phyloP scores from a whole-genome alignment of 2,113 vertebrate species.

The Oenanthe oenanthe region DNA sequence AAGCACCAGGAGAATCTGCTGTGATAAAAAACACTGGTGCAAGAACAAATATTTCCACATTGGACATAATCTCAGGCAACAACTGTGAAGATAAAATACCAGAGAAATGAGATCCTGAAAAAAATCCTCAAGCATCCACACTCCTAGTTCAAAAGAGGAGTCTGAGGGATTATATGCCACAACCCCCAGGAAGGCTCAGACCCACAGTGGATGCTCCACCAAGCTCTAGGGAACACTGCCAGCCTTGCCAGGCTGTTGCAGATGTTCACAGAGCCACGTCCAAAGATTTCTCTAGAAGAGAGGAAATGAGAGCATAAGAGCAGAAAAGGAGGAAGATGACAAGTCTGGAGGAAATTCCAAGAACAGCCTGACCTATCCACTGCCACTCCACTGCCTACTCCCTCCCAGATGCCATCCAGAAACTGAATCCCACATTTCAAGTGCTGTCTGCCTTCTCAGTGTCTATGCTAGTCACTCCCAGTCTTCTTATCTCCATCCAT shows the following conservation, averaged over 20 bases:
- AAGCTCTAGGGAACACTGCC: neutral
- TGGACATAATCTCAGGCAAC: neutral
- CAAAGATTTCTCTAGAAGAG: neutral
- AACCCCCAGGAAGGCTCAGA: neutral
- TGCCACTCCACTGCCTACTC: neutral
- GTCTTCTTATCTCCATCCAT: neutral
- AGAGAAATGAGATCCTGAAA: neutral
- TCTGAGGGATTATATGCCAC: neutral
- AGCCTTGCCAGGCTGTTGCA: neutral
- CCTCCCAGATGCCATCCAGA: neutral
- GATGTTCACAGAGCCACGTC: neutral
- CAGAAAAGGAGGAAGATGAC: slow-evolving; percentile 29
- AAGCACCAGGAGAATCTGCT: neutral
- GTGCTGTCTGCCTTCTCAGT: neutral
- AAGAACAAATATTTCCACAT: neutral
- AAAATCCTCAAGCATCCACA: neutral
- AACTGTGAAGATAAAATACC: neutral
- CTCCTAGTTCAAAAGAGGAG: neutral
- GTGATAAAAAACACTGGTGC: neutral
- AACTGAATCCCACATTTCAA: neutral
- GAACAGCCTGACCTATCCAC: neutral
- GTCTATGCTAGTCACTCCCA: neutral
- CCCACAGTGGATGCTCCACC: neutral
- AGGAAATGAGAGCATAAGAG: neutral
- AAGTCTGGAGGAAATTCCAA: neutral